phyloP scores from a whole-genome alignment of 2,888 invertebrate species.

The Sacculina carcini region DNA sequence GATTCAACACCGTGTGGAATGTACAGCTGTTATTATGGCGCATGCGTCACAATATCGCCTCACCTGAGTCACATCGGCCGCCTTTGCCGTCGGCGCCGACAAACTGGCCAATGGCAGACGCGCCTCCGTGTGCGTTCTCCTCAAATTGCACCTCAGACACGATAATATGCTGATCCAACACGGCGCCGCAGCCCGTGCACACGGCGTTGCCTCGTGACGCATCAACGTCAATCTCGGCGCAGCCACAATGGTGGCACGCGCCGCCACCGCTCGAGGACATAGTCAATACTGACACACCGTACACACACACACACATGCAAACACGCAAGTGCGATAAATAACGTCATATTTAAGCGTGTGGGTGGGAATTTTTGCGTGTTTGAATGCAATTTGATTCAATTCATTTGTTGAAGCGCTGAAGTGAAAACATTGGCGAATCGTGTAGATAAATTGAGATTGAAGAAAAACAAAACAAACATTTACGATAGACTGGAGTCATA shows the following conservation, averaged over 20 bases:
- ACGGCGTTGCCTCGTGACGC: slow-evolving; percentile 81
- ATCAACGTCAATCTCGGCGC: slow-evolving; percentile 40
- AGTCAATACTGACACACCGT: no score
- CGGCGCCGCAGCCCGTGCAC: slow-evolving; percentile 84
- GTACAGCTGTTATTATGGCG: no score
- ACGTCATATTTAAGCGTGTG: neutral
- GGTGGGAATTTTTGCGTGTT: neutral
- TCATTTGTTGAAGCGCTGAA: no score
- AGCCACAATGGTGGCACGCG: slow-evolving; percentile 13
- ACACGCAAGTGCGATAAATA: neutral
- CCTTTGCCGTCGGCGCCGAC: slow-evolving; percentile 69
- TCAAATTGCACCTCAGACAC: slow-evolving; percentile 90
- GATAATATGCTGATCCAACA: slow-evolving; percentile 83
- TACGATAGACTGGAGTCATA: neutral
- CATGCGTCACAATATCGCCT: no score
- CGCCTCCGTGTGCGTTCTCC: slow-evolving; percentile 65
- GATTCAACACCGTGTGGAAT: no score
- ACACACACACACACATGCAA: neutral
- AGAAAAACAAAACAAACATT: neutral
- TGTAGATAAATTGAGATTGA: neutral
- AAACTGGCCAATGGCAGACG: slow-evolving; percentile 72
- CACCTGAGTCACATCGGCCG: slow-evolving; percentile 26
- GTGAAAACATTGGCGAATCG: no score
- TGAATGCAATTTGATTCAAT: no score
- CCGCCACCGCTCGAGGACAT: slow-evolving; percentile 9